Base-by-base conservation (phyloP, 2,888 invertebrate species). In the Chouioia cunea region DNA sequence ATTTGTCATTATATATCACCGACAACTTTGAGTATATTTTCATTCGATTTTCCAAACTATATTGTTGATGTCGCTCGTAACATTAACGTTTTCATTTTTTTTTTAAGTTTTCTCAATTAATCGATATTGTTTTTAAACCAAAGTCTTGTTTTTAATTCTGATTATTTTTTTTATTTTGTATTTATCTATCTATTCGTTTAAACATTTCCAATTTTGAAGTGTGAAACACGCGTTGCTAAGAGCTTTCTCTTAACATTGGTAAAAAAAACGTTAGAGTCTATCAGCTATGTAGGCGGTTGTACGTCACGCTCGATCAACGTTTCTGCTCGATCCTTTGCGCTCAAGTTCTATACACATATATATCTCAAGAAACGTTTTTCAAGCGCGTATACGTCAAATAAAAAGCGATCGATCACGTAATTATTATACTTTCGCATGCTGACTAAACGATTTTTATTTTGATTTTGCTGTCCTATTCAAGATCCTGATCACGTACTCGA, bases 201-300 rank as follows among this genome's bases (percentile, higher is more conserved):
- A 20, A 43, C 20, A 46, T 23, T 23, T 20, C 27, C 16, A 15
- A 23, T 46, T n/a, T n/a, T n/a, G n/a, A n/a, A n/a, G n/a, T n/a
- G n/a, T n/a, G n/a, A n/a, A 10, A 6, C 36, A 36, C 36, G 36
- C 36, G 36, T 36, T 36, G 10, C 43, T 44, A 43, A 59, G 44
- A n/a, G 67, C 71, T 71, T 71, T 71, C 71, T 54, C 71, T 71
- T 64, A 44, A 54, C 59, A 68, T 50, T 59, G 59, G 53, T 36
- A 36, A 71, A 71, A 71, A 68, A 68, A 66, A 53, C 46, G 56
- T 65, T 52, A 71, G 60, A 70, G 57, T 71, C 65, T 57, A 66
- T 46, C 66, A 53, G 66, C 58, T 66, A 71, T 71, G 52, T 71
- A 66, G 71, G 71, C 66, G 36, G 36, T 63, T 58, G 58, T 54